Base-by-base conservation (phyloP, 2,888 invertebrate species). In the Ectropis crepuscularia region DNA sequence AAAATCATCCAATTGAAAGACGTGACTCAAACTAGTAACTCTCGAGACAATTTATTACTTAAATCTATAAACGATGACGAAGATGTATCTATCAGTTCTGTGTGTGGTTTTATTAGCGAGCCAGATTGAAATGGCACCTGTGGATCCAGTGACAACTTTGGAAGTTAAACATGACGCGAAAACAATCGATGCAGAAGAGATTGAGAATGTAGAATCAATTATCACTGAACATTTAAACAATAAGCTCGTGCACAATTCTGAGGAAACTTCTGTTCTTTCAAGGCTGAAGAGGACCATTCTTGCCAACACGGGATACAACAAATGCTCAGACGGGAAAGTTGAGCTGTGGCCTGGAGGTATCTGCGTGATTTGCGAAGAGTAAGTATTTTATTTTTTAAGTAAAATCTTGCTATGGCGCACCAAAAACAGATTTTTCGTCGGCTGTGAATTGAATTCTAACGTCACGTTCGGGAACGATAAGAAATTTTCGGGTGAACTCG, bases 361-460 rank as follows among this genome's bases (percentile, higher is more conserved):
- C 2, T 57, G 57, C 48, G 57, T 48, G 8, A 41, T 47, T 6
- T 57, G 57, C n/a, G 48, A 48, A 36, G 46, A 48, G 57, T 57
- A 41, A 57, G 57, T 57, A 5, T 42, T 5, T 39, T 39, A 28
- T 28, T 28, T 28, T 1, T n/a, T n/a, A n/a, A n/a, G n/a, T n/a
- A n/a, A n/a, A n/a, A n/a, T n/a, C n/a, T n/a, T n/a, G n/a, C n/a
- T n/a, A n/a, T n/a, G n/a, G n/a, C n/a, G n/a, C n/a, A n/a, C n/a
- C n/a, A n/a, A n/a, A n/a, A n/a, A n/a, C n/a, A n/a, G n/a, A n/a
- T n/a, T n/a, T n/a, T n/a, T n/a, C n/a, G n/a, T n/a, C n/a, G n/a
- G n/a, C n/a, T n/a, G n/a, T n/a, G n/a, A n/a, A n/a, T n/a, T n/a
- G n/a, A n/a, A n/a, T n/a, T n/a, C n/a, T n/a, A n/a, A n/a, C n/a